phyloP scores from a whole-genome alignment of 2,888 invertebrate species.

The Tipula helvola region DNA sequence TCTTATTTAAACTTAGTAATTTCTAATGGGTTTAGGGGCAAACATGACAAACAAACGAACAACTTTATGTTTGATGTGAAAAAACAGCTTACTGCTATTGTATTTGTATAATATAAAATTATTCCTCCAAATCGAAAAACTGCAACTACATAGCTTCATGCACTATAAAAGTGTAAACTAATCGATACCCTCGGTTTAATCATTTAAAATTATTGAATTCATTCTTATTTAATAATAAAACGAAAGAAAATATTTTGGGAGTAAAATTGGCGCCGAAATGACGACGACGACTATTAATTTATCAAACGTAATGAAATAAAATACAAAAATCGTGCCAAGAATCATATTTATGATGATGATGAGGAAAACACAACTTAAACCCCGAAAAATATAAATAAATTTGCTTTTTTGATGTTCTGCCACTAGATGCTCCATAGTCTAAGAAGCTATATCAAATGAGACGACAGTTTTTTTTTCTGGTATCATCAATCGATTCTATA shows the following conservation, averaged over 20 bases:
- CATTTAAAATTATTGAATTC: too few relatives aligned
- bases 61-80: too few relatives aligned
- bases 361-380: background rate
- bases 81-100: too few relatives aligned
- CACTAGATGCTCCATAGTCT: background rate
- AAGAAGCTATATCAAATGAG: background rate
- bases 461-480: background rate
- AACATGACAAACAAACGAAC: too few relatives aligned
- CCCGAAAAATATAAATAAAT: background rate
- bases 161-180: too few relatives aligned
- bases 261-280: background rate
- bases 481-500: background rate
- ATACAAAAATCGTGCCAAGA: constrained; percentile 4
- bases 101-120: too few relatives aligned
- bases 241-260: background rate
- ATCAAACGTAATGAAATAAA: background rate
- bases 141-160: too few relatives aligned
- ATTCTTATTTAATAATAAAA: background rate
- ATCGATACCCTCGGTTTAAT: too few relatives aligned
- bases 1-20: too few relatives aligned
- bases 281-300: background rate
- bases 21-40: too few relatives aligned
- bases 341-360: background rate
- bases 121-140: too few relatives aligned
- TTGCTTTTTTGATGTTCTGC: background rate